Evolutionary conservation across 2,113 vertebrate genomes (phyloP), one percentile per base, ranked within the genome.

Genomic region (Burhinus oedicnemus): DNA sequence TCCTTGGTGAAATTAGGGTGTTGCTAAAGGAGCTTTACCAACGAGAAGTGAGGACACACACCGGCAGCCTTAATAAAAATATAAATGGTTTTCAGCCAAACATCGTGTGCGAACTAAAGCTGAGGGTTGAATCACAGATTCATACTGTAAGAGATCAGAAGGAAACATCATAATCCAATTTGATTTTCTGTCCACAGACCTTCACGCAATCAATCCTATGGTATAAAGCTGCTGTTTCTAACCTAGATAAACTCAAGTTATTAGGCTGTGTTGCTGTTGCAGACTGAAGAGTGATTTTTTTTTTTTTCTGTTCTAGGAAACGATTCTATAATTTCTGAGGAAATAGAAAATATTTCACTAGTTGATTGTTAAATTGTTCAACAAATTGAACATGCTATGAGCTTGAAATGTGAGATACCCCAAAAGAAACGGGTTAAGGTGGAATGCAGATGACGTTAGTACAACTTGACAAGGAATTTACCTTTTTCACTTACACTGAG

Each of bases 181-280:
- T 97, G 95, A 96, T 96, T 96, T 97, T 95, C 96, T 96, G 93
- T 94, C 96, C 75, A 51, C 96, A 96, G 87, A 90, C 70, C 92
- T 92, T 95, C 82, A 70, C 58, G 78, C 87, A 90, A 93, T 95
- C 94, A 93, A 95, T 95, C 62, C 62, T 60, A 84, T 55, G 83
- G 79, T 79, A 84, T 44, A 87, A 93, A 94, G 83, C 83, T 94
- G 85, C 79, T 86, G 58, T 92, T 95, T 88, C 85, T 94, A 90
- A 70, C 78, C 82, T 42, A 86, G 95, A 92, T 84, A 92, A 93
- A 94, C 72, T 61, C 86, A 75, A 34, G 93, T 93, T 92, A 88
- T 90, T 90, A 90, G 83, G 38, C 34, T 78, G 47, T n/a, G 68
- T 62, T 92, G 81, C 74, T 94, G 52, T 65, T 78, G 70, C 68